These are phyloP conservation scores for Parascotia fuliginaria DNA, from an alignment of 2,888 invertebrate species.

Conservation along the genomic window DNA sequence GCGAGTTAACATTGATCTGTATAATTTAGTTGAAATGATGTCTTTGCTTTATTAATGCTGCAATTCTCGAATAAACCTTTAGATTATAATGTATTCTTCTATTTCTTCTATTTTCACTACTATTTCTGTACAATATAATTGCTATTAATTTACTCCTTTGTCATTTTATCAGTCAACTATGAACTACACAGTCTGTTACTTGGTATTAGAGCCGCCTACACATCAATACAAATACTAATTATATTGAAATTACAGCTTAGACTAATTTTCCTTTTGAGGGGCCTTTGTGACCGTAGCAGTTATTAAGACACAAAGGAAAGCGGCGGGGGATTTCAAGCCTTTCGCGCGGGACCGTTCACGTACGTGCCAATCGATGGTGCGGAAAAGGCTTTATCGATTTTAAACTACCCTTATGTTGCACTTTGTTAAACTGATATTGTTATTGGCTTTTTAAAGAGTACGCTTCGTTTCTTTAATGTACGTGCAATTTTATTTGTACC, in stretches of 20 bases:
- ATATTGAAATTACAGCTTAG: slow-evolving; percentile 48
- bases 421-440: slow-evolving; percentile 71
- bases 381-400: slow-evolving; percentile 71
- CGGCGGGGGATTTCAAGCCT: slow-evolving; percentile 47
- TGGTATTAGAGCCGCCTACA: slow-evolving; percentile 3
- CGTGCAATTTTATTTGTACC: slow-evolving; percentile 27
- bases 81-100: too few relatives aligned
- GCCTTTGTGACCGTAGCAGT: slow-evolving; percentile 62
- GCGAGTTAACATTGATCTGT: too few relatives aligned
- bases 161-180: background rate
- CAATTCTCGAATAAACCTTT: too few relatives aligned
- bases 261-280: slow-evolving; percentile 70
- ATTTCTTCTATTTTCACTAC: too few relatives aligned
- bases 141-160: background rate
- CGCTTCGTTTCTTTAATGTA: slow-evolving; percentile 31
- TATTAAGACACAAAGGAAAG: slow-evolving; percentile 67
- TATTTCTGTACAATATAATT: too few relatives aligned
- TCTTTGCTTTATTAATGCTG: too few relatives aligned
- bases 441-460: slow-evolving; percentile 63
- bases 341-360: slow-evolving; percentile 37
- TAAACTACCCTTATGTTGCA: slow-evolving; percentile 65
- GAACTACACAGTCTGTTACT: background rate
- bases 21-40: too few relatives aligned
- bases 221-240: slow-evolving; percentile 31
- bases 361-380: slow-evolving; percentile 66